Conservation (phyloP, 1,140 invertebrate genomes). For the Zaprionus vittiger region DNA sequence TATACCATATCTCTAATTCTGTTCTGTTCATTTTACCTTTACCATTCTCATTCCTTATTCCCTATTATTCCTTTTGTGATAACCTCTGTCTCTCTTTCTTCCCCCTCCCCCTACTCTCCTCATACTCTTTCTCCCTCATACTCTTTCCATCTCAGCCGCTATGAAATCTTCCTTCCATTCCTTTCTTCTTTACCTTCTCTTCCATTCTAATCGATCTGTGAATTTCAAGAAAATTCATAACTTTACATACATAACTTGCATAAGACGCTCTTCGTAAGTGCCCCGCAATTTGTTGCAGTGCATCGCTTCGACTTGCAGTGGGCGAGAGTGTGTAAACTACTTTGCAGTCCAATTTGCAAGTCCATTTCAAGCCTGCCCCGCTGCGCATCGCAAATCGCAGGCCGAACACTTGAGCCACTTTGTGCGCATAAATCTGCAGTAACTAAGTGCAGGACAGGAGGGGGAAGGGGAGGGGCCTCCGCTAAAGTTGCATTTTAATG, state of each 20-base stretch:
- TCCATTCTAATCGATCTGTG: not conserved
- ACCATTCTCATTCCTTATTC: too few relatives aligned
- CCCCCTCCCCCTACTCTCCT: too few relatives aligned
- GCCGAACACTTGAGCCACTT: conserved; percentile 65
- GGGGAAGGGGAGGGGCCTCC: not conserved
- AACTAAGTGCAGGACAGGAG: conserved; percentile 21
- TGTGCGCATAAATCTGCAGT: conserved; percentile 60
- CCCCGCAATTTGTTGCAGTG: conserved; percentile 4
- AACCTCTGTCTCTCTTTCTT: too few relatives aligned
- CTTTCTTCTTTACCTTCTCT: not conserved
- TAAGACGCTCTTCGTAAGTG: not conserved
- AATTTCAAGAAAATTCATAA: not conserved
- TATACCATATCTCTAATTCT: too few relatives aligned
- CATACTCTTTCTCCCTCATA: not conserved
- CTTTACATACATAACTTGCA: not conserved
- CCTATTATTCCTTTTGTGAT: too few relatives aligned
- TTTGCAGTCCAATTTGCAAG: conserved; percentile 60
- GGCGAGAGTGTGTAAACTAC: conserved; percentile 22
- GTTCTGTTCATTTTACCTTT: too few relatives aligned
- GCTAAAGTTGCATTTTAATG: conserved; percentile 76
- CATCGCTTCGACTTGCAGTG: not conserved
- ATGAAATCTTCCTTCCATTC: not conserved
- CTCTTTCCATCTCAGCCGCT: not conserved
- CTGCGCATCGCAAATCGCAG: conserved; percentile 54
- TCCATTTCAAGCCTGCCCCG: conserved; percentile 53